Evolutionary conservation across 2,888 invertebrate genomes (phyloP).

Genomic region (Oscheius sp.): DNA sequence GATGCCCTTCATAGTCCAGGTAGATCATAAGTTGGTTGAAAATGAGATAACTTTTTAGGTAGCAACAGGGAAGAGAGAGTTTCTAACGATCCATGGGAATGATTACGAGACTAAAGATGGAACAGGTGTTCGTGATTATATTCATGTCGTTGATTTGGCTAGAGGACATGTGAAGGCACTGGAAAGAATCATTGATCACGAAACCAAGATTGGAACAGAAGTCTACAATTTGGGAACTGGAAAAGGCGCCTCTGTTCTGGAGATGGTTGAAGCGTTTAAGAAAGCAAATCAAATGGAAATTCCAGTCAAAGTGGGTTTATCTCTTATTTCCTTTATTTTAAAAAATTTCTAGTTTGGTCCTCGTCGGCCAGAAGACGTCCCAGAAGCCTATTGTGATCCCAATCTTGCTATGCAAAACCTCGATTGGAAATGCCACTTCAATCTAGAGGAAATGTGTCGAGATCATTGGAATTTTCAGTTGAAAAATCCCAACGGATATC

Average conservation of each 20-base stretch:
- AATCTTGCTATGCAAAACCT: conserved; percentile 82
- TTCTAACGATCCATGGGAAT: conserved; percentile 86
- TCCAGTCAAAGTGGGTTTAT: conserved; percentile 70
- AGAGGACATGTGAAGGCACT: conserved; percentile 87
- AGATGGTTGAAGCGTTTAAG: conserved; percentile 87
- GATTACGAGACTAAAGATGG: conserved; percentile 79
- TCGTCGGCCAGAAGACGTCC: conserved; percentile 86
- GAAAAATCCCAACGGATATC: conserved; percentile 83
- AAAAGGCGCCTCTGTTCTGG: conserved; percentile 83
- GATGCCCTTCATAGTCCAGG: conserved; percentile 89
- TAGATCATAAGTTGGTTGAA: not conserved
- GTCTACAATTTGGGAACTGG: conserved; percentile 94
- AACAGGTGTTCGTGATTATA: conserved; percentile 90
- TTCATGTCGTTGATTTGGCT: conserved; percentile 93
- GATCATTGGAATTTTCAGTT: conserved; percentile 96
- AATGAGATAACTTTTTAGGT: conserved; percentile 73
- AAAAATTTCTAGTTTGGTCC: conserved; percentile 70
- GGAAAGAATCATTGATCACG: conserved; percentile 78
- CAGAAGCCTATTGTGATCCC: conserved; percentile 89
- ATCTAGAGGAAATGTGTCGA: conserved; percentile 71
- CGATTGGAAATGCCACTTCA: conserved; percentile 77
- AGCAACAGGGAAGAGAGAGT: conserved; percentile 84
- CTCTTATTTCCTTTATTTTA: no score
- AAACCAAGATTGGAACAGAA: conserved; percentile 76
- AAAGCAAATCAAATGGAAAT: conserved; percentile 80